Percentiles rank a stretch among this genome's conserved stretches.
phyloP scores from a whole-genome alignment of 2,797 vertebrate species.

The Falco cherrug region DNA sequence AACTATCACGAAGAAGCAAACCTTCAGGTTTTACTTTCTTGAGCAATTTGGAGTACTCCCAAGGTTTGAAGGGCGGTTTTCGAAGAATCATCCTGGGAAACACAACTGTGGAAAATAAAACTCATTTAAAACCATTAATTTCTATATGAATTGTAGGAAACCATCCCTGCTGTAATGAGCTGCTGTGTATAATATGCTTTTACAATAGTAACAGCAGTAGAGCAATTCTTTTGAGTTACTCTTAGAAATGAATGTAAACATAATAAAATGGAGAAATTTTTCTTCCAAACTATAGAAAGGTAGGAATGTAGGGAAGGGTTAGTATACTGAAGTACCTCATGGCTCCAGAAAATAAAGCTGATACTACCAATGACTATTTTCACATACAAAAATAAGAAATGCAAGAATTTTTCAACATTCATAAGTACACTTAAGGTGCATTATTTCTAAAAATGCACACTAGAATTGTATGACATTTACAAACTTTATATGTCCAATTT shows the following conservation, averaged over 20 bases:
- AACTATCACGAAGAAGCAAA: background rate
- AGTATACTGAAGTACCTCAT: background rate
- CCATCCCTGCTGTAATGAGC: background rate
- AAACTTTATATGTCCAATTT: background rate
- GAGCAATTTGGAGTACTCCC: background rate
- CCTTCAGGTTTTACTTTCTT: background rate
- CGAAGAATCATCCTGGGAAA: background rate
- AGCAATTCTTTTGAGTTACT: background rate
- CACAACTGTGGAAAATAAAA: background rate
- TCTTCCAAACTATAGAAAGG: background rate
- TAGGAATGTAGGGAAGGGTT: background rate
- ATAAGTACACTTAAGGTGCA: background rate
- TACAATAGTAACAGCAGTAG: background rate
- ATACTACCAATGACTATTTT: background rate
- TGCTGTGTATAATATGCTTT: background rate
- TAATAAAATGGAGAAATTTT: background rate
- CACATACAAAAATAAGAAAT: background rate
- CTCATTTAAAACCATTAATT: background rate
- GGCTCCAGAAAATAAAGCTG: background rate
- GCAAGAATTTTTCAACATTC: background rate
- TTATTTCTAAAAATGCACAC: background rate
- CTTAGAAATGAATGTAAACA: background rate
- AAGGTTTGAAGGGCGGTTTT: background rate
- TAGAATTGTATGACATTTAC: background rate
- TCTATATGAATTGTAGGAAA: background rate